Conservation (phyloP, 2,888 invertebrate species). For the Lochmaea capreae region DNA sequence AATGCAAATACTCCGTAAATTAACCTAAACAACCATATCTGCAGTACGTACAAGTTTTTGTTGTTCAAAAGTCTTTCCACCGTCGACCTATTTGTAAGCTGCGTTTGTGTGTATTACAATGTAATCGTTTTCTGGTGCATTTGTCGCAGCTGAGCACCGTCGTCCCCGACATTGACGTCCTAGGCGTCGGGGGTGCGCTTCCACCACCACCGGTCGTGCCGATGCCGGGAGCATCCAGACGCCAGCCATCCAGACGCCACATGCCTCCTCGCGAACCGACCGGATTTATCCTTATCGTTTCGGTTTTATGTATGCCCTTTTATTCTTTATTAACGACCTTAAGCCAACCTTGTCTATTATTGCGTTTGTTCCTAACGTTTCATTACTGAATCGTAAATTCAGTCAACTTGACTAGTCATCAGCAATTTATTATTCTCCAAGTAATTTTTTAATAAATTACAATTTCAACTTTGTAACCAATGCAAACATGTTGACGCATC, state of each 20-base stretch:
- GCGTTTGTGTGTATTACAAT: conserved; percentile 52
- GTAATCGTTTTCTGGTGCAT: conserved; percentile 59
- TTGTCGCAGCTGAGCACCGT: conserved; percentile 57
- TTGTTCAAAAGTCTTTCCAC: not conserved
- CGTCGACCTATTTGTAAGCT: conserved; percentile 21
- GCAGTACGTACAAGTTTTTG: conserved; percentile 16
- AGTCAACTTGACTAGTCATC: conserved; percentile 9
- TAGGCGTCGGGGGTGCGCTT: conserved; percentile 1
- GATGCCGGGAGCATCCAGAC: conserved; percentile 52
- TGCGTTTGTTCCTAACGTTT: conserved; percentile 27
- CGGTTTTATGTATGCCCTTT: conserved; percentile 55
- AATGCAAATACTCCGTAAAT: no score
- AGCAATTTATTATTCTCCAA: not conserved
- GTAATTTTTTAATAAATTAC: not conserved
- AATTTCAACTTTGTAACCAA: not conserved
- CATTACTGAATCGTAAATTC: conserved; percentile 24
- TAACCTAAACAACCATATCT: not conserved
- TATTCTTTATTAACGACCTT: conserved; percentile 55
- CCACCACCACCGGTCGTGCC: conserved; percentile 28
- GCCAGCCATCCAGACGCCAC: conserved; percentile 59
- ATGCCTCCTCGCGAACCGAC: conserved; percentile 55
- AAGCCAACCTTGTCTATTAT: conserved; percentile 45
- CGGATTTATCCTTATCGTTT: conserved; percentile 52
- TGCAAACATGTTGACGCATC: not conserved
- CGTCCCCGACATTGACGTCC: conserved; percentile 13